A percentile compares a stretch with the other conserved stretches of the same genome.
Evolutionary conservation across 2,888 invertebrate genomes (phyloP).

Genomic region (Brachypalpus laphriformis): DNA sequence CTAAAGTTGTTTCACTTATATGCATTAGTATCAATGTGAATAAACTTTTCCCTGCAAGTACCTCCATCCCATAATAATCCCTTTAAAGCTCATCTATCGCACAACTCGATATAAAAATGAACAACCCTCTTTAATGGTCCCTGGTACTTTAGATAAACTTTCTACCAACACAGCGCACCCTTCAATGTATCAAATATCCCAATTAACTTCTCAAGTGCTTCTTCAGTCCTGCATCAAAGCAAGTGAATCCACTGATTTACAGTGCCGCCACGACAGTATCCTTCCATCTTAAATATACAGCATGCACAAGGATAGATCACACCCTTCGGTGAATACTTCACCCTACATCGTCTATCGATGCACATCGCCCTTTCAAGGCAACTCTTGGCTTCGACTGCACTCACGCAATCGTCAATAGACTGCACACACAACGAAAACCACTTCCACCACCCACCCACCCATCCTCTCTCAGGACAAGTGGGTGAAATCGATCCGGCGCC

Average conservation of each 20-base stretch:
- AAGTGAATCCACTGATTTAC: conserved; percentile 47
- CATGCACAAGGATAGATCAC: conserved; percentile 35
- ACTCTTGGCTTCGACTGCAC: conserved; percentile 62
- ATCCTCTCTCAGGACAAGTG: not conserved
- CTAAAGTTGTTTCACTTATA: too few relatives aligned
- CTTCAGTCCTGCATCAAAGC: conserved; percentile 62
- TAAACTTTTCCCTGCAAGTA: not conserved
- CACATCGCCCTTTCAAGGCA: conserved; percentile 40
- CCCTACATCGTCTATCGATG: conserved; percentile 20
- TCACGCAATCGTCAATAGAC: conserved; percentile 55
- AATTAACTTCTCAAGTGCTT: conserved; percentile 62
- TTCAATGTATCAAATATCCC: conserved; percentile 62
- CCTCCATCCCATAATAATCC: too few relatives aligned
- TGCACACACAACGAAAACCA: conserved; percentile 23
- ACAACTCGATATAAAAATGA: conserved; percentile 21
- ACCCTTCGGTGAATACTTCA: conserved; percentile 20
- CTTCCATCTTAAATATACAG: conserved; percentile 28
- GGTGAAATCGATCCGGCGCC: conserved; percentile 52
- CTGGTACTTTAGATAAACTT: conserved; percentile 30
- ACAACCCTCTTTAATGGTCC: conserved; percentile 31
- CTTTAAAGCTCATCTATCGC: conserved; percentile 11
- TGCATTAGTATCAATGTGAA: too few relatives aligned
- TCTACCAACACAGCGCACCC: not conserved
- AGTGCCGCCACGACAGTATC: conserved; percentile 6
- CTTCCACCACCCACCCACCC: too few relatives aligned